Base-by-base conservation (phyloP, 2,113 vertebrate genomes). In the Opisthocomus hoazin region DNA sequence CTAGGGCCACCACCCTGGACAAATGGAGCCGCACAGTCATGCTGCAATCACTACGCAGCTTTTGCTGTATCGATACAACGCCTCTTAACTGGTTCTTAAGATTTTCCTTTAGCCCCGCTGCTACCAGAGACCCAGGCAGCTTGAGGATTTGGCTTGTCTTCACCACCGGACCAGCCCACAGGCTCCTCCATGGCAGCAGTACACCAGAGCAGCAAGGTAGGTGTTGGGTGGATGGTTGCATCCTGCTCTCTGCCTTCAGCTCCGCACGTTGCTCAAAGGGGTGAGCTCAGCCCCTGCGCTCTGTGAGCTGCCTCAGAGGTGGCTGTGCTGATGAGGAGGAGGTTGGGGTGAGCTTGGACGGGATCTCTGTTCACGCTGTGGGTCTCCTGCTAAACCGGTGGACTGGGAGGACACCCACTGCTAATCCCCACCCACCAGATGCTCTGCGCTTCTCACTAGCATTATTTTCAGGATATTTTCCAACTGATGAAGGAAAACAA, bases 401-500 rank as follows among this genome's bases (percentile, higher is more conserved):
- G 92, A 93, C 90, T 76, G n/a, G 65, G 83, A 91, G 70, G 86
- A 78, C 69, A 61, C 89, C 86, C 51, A 9, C 61, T 75, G 83
- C 86, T 93, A 92, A 57, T 93, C 87, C 81, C 80, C 82, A 94
- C 66, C 85, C 82, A 91, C 63, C 94, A 95, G 89, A 74, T 95
- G 93, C 93, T 95, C 90, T 75, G 56, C 5, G 7, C 50, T 78
- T 84, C 73, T 88, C 88, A 71, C 70, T 50, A 96, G 92, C 63
- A 36, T 78, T 92, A 73, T 90, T 93, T 96, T 73, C 95, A 90
- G 93, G 78, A 82, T n/a, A 51, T 90, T 96, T 93, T 93, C 87
- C 82, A 96, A 94, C n/a, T 92, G 88, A 93, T 85, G 93, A 92
- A 90, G 94, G 85, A 82, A 95, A 95, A 95, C 94, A 96, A 93